Conservation (phyloP, 92 coral and sea anemone genomes). For the Actinostola sp. region DNA sequence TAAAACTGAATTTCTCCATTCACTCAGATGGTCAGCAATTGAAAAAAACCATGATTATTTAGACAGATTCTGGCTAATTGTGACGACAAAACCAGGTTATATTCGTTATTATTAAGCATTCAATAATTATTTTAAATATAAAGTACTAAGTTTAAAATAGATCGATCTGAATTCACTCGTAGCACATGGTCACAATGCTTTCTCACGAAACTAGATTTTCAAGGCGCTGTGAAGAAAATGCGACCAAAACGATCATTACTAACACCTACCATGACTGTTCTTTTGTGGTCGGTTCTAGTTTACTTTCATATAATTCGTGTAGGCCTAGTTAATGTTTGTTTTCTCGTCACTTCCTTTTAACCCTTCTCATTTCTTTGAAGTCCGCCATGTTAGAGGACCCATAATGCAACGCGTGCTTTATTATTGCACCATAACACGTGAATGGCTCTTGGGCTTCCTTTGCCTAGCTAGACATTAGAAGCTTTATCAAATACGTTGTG, state of each 20-base stretch:
- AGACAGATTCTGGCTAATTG: no score
- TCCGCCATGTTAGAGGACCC: slow-evolving; percentile 77
- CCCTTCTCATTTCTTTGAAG: neutral
- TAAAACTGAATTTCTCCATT: neutral
- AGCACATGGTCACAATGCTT: slow-evolving; percentile 6
- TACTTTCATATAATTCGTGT: neutral
- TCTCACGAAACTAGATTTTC: neutral
- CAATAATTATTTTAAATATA: no score
- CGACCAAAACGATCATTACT: neutral
- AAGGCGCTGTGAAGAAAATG: neutral
- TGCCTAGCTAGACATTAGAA: no score
- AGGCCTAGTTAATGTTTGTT: neutral
- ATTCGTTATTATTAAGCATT: no score
- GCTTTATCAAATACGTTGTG: no score
- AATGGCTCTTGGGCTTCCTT: no score
- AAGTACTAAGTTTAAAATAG: no score
- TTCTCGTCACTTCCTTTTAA: neutral
- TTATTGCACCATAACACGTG: slow-evolving; percentile 11
- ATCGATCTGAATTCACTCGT: neutral
- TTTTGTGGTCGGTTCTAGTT: neutral
- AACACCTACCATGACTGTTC: slow-evolving; percentile 55
- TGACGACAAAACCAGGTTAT: no score
- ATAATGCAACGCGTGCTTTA: slow-evolving; percentile 28
- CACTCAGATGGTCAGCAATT: neutral
- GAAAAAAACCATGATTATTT: neutral